phyloP scores from a whole-genome alignment of 2,888 invertebrate species.

The Unio pictorum region DNA sequence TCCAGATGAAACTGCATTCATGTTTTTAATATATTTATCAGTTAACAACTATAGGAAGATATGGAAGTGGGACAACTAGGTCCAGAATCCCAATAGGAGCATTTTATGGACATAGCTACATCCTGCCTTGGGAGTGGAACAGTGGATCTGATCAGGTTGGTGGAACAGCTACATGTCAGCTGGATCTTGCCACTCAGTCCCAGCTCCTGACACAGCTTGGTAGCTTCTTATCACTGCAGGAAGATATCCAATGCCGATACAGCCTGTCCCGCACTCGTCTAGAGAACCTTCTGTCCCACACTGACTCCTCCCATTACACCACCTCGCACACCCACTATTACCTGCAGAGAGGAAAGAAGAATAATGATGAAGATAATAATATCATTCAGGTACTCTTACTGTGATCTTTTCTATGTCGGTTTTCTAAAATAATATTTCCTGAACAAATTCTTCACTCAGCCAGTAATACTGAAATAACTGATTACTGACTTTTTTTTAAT shows the following conservation, averaged over 20 bases:
- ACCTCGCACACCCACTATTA: constrained; percentile 78
- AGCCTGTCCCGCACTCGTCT: constrained; percentile 89
- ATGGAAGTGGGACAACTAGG: constrained; percentile 91
- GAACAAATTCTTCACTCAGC: too few relatives aligned
- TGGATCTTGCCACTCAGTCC: constrained; percentile 52
- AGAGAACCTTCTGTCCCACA: constrained; percentile 79
- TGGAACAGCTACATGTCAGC: constrained; percentile 23
- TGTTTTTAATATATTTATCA: constrained; percentile 66
- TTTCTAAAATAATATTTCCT: too few relatives aligned
- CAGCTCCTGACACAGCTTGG: constrained; percentile 73
- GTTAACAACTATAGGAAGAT: constrained; percentile 92
- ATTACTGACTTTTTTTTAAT: too few relatives aligned
- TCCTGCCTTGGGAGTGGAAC: constrained; percentile 76
- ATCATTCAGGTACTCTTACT: constrained; percentile 65
- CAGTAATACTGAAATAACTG: too few relatives aligned
- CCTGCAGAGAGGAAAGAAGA: constrained; percentile 76
- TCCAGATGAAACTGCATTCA: not conserved
- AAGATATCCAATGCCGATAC: constrained; percentile 85
- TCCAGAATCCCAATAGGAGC: constrained; percentile 93
- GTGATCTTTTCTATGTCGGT: too few relatives aligned
- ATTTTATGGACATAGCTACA: constrained; percentile 90
- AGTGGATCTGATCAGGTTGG: constrained; percentile 33
- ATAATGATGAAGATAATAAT: constrained; percentile 72
- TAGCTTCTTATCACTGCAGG: constrained; percentile 80
- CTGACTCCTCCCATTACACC: constrained; percentile 57